Percentiles rank a stretch among this genome's conserved stretches.
Evolutionary conservation across 1,140 invertebrate genomes (phyloP).

Genomic region (Bombus superbus): DNA sequence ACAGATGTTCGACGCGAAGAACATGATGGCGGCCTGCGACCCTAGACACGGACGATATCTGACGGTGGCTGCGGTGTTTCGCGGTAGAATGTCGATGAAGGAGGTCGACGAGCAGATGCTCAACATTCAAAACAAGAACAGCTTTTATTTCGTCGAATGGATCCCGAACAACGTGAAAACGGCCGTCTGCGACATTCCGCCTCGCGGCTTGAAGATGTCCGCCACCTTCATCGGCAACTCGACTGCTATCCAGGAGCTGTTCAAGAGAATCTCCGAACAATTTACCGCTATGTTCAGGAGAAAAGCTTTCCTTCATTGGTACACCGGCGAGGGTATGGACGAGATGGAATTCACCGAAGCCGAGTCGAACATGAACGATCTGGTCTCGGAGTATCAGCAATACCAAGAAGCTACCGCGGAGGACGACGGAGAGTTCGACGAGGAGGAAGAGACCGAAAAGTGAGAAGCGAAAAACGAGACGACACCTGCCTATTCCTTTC

Average conservation of each 20-base stretch:
- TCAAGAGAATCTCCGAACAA: constrained; percentile 91
- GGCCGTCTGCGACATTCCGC: constrained; percentile 96
- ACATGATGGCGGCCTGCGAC: constrained; percentile 98
- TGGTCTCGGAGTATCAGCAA: constrained; percentile 83
- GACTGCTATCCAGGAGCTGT: constrained; percentile 94
- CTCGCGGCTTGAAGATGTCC: constrained; percentile 95
- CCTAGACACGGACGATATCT: constrained; percentile 96
- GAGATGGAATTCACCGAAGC: constrained; percentile 91
- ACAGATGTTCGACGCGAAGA: constrained; percentile 95
- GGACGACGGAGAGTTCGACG: constrained; percentile 91
- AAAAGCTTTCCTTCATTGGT: constrained; percentile 90
- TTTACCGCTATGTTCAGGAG: constrained; percentile 90
- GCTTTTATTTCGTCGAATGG: constrained; percentile 96
- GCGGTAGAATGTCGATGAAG: constrained; percentile 98
- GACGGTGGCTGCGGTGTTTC: constrained; percentile 97
- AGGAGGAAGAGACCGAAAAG: constrained; percentile 87
- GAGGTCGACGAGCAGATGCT: constrained; percentile 95
- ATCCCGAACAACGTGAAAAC: constrained; percentile 96
- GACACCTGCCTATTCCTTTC: neutral
- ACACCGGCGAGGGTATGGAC: constrained; percentile 88
- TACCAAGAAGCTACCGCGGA: constrained; percentile 86
- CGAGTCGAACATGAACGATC: constrained; percentile 86
- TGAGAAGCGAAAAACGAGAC: neutral
- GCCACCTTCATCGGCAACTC: constrained; percentile 96
- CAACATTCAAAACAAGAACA: constrained; percentile 96